Evolutionary conservation across 2,113 vertebrate genomes (phyloP).

Genomic region (Phylloscopus trochilus): DNA sequence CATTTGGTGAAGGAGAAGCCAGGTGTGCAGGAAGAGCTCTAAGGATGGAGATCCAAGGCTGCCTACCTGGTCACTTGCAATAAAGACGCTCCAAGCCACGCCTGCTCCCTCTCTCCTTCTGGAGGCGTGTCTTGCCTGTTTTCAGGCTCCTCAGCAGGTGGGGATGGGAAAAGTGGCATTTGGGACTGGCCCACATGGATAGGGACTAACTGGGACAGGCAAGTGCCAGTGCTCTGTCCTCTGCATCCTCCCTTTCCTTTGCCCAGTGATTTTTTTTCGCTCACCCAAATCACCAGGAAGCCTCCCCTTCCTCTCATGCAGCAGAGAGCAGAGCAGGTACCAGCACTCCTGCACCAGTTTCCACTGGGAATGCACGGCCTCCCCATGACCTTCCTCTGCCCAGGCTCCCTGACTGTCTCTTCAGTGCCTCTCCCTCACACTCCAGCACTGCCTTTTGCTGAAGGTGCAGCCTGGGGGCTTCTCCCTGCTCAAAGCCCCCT

Average conservation of each 20-base stretch:
- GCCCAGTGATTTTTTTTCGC: neutral
- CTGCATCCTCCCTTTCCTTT: neutral
- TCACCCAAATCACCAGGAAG: neutral
- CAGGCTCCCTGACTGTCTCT: neutral
- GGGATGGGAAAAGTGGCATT: neutral
- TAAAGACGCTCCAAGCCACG: neutral
- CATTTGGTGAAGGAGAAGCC: conserved; percentile 76
- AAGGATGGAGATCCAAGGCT: neutral
- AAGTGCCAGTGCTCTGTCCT: neutral
- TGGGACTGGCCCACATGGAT: neutral
- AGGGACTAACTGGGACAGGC: neutral
- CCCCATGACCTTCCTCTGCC: neutral
- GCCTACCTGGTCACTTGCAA: neutral
- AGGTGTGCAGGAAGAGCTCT: conserved; percentile 35
- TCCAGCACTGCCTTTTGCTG: neutral
- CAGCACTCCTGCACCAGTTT: neutral
- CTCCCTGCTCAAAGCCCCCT: neutral
- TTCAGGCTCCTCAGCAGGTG: neutral
- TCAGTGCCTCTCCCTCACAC: neutral
- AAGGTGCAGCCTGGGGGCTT: accelerated
- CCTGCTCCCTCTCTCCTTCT: neutral
- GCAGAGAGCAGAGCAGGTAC: neutral
- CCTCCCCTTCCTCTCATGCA: neutral
- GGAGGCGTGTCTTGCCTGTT: neutral
- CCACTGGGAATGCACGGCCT: neutral